Base-by-base conservation (phyloP, 2,888 invertebrate genomes). In the Catonia carolina region DNA sequence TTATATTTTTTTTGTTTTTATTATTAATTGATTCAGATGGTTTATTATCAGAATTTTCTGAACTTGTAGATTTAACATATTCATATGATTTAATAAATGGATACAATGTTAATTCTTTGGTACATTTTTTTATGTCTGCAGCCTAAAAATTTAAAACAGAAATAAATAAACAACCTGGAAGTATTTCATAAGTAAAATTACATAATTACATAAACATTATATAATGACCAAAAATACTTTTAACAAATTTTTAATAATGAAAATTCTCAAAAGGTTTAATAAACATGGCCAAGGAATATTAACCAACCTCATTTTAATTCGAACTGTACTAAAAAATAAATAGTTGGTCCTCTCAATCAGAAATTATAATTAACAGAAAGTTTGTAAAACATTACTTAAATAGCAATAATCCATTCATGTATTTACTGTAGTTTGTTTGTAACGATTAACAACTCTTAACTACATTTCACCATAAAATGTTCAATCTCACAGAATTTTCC, bases 51-150 rank as follows among this genome's bases (percentile, higher is more conserved):
- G 17, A 33, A 23, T 36, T 22, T 56, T 58, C 49, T 31, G 33
- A 17, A 12, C 48, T 20, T 22, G 33, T 33, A 37, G 57, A 39
- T 54, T 52, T 53, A 39, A 59, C 61, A 20, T 59, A 55, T 33
- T 62, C 55, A 31, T 59, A 64, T 33, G 59, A 55, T 36, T 62
- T 59, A 18, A 62, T 57, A 33, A 58, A 56, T 8, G 57, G 50
- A 48, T 56, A 60, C 1, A 61, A 33, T 39, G 56, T 56, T 51
- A 55, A 42, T 23, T 39, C 27, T 22, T 39, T 59, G 20, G 60
- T 61, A 2, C 53, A 49, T 45, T 56, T 45, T 15, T 62, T 61
- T n/a, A 63, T 60, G 18, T 61, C 58, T n/a, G 58, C 58, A 22
- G 58, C 48, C 62, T 63, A 36, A 17, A 51, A 57, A 41, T 12